Conservation (phyloP, 2,888 invertebrate genomes). For the Pyrocoelia pectoralis region DNA sequence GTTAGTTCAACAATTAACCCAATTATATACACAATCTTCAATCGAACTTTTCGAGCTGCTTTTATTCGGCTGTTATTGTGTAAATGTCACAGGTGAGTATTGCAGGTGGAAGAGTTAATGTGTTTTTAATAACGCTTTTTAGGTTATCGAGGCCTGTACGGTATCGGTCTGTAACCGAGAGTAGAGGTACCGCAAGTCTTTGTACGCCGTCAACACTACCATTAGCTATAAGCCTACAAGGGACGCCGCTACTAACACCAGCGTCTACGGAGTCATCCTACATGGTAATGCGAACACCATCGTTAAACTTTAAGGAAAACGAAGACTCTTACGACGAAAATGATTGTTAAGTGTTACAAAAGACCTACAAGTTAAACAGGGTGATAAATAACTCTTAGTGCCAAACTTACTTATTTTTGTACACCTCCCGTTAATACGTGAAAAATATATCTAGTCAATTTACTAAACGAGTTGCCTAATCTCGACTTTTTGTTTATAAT, state of each 20-base stretch:
- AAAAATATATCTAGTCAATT: not conserved
- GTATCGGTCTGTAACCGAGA: slow-evolving; percentile 75
- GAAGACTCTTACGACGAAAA: slow-evolving; percentile 56
- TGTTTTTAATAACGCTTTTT: slow-evolving; percentile 40
- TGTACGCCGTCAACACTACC: slow-evolving; percentile 78
- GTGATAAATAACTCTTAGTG: slow-evolving; percentile 15
- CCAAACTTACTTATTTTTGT: slow-evolving; percentile 12
- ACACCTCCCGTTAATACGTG: not conserved
- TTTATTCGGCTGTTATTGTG: slow-evolving; percentile 80
- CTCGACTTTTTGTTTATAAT: not conserved
- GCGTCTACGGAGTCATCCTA: slow-evolving; percentile 55
- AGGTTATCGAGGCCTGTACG: slow-evolving; percentile 76
- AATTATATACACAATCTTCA: slow-evolving; percentile 93
- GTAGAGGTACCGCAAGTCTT: slow-evolving; percentile 73
- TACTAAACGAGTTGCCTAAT: not conserved
- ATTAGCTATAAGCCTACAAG: slow-evolving; percentile 78
- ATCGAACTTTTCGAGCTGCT: slow-evolving; percentile 86
- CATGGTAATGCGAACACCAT: slow-evolving; percentile 55
- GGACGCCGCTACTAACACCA: slow-evolving; percentile 63
- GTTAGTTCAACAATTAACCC: slow-evolving; percentile 93
- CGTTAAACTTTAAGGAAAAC: slow-evolving; percentile 53
- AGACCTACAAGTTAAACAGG: slow-evolving; percentile 20
- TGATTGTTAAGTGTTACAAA: slow-evolving; percentile 48
- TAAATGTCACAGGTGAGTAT: slow-evolving; percentile 75
- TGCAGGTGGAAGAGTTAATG: not conserved